A percentile compares a stretch with the other conserved stretches of the same genome.
phyloP scores from a whole-genome alignment of 2,797 vertebrate genomes.

The Chelmon rostratus region DNA sequence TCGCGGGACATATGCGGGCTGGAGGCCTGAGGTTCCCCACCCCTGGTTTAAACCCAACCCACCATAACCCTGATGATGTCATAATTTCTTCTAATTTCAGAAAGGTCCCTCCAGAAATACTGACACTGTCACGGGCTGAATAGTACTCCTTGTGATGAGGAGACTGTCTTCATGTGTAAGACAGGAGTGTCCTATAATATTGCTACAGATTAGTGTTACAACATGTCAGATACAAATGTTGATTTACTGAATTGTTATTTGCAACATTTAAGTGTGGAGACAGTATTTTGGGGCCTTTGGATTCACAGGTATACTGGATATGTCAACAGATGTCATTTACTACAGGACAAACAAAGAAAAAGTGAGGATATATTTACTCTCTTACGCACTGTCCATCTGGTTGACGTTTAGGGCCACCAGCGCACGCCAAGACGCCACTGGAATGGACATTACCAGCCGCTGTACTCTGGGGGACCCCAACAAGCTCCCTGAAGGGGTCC shows the following conservation, averaged over 20 bases:
- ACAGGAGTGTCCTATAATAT: background rate
- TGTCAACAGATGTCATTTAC: background rate
- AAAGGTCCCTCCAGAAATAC: background rate
- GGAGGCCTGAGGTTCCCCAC: no score
- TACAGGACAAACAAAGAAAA: no score
- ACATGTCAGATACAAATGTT: background rate
- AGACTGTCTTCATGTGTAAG: background rate
- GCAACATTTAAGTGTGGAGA: no score
- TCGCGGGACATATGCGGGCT: no score
- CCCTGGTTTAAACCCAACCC: no score
- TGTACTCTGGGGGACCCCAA: slow-evolving; percentile 99
- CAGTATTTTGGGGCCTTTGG: background rate
- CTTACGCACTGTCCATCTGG: background rate
- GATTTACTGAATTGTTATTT: no score
- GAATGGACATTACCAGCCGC: slow-evolving; percentile 99
- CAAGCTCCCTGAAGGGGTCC: slow-evolving; percentile 98
- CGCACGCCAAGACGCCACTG: slow-evolving; percentile 96
- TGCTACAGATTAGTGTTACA: background rate
- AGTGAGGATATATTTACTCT: background rate
- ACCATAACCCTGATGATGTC: no score
- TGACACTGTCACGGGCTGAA: background rate
- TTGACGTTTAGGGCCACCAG: slow-evolving; percentile 89
- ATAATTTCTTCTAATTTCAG: no score
- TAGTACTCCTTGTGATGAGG: background rate
- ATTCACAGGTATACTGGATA: background rate